phyloP scores from a whole-genome alignment of 2,797 vertebrate genomes.

The Poecilia velifera region DNA sequence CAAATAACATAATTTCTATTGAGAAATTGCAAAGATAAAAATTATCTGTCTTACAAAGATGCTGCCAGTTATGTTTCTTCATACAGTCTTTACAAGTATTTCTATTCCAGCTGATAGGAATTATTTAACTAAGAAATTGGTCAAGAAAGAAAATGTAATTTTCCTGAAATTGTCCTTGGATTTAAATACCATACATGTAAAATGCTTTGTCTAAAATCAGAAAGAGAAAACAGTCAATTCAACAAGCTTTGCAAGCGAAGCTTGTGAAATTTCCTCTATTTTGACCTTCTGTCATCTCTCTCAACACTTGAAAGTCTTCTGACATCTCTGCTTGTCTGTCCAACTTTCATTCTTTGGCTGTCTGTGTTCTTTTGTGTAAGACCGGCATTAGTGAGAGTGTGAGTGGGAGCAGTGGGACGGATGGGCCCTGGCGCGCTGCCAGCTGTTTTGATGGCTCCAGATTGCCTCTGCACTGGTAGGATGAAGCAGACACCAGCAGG shows the following conservation, averaged over 20 bases:
- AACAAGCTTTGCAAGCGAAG: conserved; percentile 31
- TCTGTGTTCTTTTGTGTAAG: conserved; percentile 42
- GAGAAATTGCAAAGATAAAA: not conserved
- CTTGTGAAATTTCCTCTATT: conserved; percentile 27
- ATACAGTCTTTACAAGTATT: conserved; percentile 42
- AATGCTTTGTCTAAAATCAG: conserved; percentile 39
- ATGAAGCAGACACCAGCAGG: conserved; percentile 78
- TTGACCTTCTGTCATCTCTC: conserved; percentile 32
- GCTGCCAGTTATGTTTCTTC: conserved; percentile 3
- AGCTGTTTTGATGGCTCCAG: conserved; percentile 82
- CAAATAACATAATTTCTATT: not conserved
- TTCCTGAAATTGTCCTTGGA: conserved; percentile 36
- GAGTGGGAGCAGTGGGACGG: conserved; percentile 65
- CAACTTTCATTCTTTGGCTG: conserved; percentile 36
- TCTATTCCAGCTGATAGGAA: conserved; percentile 60
- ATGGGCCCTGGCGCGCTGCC: conserved; percentile 66
- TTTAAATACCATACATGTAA: conserved; percentile 15
- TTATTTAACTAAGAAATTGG: conserved; percentile 55
- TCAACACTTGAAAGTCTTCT: conserved; percentile 40
- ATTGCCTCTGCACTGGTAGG: conserved; percentile 78
- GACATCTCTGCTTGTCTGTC: conserved; percentile 37
- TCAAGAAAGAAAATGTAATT: conserved; percentile 50
- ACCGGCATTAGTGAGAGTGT: conserved; percentile 46
- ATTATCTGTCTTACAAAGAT: not conserved
- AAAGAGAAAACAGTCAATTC: conserved; percentile 26